These are phyloP conservation scores for Mallotus villosus DNA, from an alignment of 2,797 vertebrate species.

Conservation along the genomic window DNA sequence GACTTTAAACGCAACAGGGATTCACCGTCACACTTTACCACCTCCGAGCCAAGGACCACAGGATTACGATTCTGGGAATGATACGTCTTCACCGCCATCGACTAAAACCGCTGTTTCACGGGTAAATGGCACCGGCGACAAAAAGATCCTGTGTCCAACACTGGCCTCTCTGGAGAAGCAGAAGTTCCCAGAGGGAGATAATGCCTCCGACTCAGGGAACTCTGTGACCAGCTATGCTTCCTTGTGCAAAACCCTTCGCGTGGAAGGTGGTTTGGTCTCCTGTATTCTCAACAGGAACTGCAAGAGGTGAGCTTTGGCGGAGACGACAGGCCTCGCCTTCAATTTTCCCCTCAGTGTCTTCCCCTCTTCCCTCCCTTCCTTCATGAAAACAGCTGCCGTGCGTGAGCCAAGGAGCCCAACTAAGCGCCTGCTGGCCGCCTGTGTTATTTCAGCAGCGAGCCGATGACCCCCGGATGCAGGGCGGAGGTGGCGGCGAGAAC, in stretches of 20 bases:
- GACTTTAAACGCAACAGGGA: slow-evolving; percentile 78
- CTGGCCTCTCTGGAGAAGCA: slow-evolving; percentile 76
- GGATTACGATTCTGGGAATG: slow-evolving; percentile 97
- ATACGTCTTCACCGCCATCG: slow-evolving; percentile 93
- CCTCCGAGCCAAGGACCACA: slow-evolving; percentile 76
- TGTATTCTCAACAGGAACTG: slow-evolving; percentile 52
- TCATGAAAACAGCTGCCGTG: slow-evolving; percentile 10
- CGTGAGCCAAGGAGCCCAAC: too few species aligned
- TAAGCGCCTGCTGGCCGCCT: too few species aligned
- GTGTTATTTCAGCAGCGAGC: slow-evolving; percentile 67
- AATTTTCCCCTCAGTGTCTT: background rate
- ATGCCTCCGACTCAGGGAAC: slow-evolving; percentile 94
- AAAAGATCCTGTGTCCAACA: slow-evolving; percentile 58
- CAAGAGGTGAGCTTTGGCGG: slow-evolving; percentile 64
- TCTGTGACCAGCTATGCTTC: slow-evolving; percentile 94
- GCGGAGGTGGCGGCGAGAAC: slow-evolving; percentile 69
- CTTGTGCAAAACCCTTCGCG: slow-evolving; percentile 77
- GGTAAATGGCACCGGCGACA: slow-evolving; percentile 75
- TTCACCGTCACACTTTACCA: slow-evolving; percentile 68
- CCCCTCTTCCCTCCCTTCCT: background rate
- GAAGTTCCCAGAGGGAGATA: slow-evolving; percentile 80
- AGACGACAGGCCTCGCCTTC: background rate
- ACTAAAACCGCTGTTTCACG: slow-evolving; percentile 83
- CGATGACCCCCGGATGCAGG: slow-evolving; percentile 69
- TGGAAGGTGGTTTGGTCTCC: slow-evolving; percentile 73